Evolutionary conservation across 2,888 invertebrate genomes (phyloP), one percentile per base, ranked within the genome.

Genomic region (Philaethria dido): DNA sequence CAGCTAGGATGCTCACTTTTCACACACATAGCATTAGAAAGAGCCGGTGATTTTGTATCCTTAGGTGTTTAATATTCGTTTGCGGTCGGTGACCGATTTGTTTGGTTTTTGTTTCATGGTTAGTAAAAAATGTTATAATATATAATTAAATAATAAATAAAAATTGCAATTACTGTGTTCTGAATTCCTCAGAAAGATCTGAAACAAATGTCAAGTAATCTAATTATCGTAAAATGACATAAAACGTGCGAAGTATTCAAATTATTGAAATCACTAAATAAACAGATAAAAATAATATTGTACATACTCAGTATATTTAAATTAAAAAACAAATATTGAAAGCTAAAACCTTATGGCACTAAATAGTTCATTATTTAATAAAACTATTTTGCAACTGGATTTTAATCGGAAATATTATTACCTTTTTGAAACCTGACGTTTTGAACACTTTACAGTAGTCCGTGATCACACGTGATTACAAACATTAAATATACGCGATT

Each of bases 11-110:
- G 47, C 20, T 50, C 61, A 25, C 61, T 66, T 57, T 68, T 48
- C 16, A 54, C 57, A 57, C 42, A 29, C 52, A 60, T 54, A 57
- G 36, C 50, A 62, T 45, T 57, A 47, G 47, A 48, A 65, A 60
- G 64, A 60, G 57, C 20, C 39, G 55, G 39, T 50, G 20, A 29
- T 68, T 57, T 62, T 72, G 73, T 65, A 68, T 69, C 69, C 62
- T 61, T 68, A 72, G 66, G 64, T 69, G 70, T 73, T 70, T 69
- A 70, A 72, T 72, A 70, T 63, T 18, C 64, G 90, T 89, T 92
- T 90, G 87, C 81, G 86, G 91, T 89, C 91, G 92, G 88, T 90
- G 88, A 79, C 84, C 87, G 87, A 74, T 64, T 66, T 68, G 65
- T 61, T 64, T 66, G 50, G 33, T 22, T 54, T 68, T 68, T 62